These are phyloP conservation scores for Anthoptus insignis DNA, from an alignment of 2,888 invertebrate species.

Conservation along the genomic window DNA sequence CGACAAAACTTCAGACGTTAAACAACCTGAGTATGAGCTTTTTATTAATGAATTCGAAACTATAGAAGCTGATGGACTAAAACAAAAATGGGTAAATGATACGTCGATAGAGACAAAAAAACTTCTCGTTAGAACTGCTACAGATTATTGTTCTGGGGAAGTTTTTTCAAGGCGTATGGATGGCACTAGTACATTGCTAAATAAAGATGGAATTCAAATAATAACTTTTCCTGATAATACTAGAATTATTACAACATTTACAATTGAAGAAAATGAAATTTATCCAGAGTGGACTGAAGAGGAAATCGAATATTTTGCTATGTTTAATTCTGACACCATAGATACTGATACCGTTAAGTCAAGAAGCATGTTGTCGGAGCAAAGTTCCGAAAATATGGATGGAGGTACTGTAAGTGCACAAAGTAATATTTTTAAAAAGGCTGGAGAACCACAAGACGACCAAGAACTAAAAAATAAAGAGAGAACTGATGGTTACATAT, in stretches of 20 bases:
- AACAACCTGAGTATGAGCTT: slow-evolving; percentile 60
- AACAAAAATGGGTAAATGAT: slow-evolving; percentile 66
- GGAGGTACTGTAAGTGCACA: slow-evolving; percentile 48
- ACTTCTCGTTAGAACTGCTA: slow-evolving; percentile 72
- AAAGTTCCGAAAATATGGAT: slow-evolving; percentile 54
- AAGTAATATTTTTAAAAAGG: slow-evolving; percentile 55
- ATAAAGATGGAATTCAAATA: slow-evolving; percentile 72
- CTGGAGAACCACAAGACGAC: slow-evolving; percentile 56
- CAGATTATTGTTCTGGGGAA: slow-evolving; percentile 75
- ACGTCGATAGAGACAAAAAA: slow-evolving; percentile 61
- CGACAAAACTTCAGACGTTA: slow-evolving; percentile 49
- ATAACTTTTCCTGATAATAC: slow-evolving; percentile 76
- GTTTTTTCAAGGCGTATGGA: slow-evolving; percentile 77
- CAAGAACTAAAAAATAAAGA: slow-evolving; percentile 51
- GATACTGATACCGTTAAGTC: slow-evolving; percentile 57
- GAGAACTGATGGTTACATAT: slow-evolving; percentile 70
- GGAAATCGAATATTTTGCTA: slow-evolving; percentile 65
- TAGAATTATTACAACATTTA: slow-evolving; percentile 67
- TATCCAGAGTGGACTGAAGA: slow-evolving; percentile 77
- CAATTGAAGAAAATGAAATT: slow-evolving; percentile 70
- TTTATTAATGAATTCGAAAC: slow-evolving; percentile 72
- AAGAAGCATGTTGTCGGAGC: slow-evolving; percentile 60
- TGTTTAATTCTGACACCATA: slow-evolving; percentile 55
- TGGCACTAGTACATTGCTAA: slow-evolving; percentile 72
- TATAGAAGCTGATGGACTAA: slow-evolving; percentile 66